Evolutionary conservation across 2,797 vertebrate genomes (phyloP).

Genomic region (Meda fulgida): DNA sequence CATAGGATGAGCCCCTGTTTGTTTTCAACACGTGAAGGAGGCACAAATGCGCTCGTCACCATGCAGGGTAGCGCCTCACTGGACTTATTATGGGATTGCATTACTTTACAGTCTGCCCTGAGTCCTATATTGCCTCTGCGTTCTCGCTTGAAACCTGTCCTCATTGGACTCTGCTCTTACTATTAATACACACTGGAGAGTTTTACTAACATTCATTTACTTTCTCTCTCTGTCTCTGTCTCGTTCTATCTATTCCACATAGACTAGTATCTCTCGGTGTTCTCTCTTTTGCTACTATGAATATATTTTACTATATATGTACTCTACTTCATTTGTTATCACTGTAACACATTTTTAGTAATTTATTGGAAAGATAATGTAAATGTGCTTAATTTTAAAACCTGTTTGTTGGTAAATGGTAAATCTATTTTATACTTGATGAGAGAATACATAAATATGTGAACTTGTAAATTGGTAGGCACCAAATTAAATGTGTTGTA

Average conservation of each 20-base stretch:
- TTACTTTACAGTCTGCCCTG: conserved; percentile 24
- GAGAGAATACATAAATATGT: not conserved
- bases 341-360: conserved; percentile 11
- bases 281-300: not conserved
- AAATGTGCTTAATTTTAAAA: conserved; percentile 3
- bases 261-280: not conserved
- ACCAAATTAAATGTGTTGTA: conserved; percentile 7
- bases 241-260: conserved; percentile 6
- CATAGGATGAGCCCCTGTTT: not conserved
- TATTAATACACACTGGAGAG: conserved; percentile 37
- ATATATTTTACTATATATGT: not conserved
- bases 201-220: conserved; percentile 36
- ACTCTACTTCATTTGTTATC: not conserved
- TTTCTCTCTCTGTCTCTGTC: conserved; percentile 19
- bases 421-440: not conserved
- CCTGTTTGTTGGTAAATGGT: not conserved
- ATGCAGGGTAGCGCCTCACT: not conserved
- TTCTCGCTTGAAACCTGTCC: not conserved
- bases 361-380: not conserved
- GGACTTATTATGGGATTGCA: conserved; percentile 23
- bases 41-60: not conserved
- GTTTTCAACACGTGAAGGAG: not conserved
- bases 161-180: conserved; percentile 14
- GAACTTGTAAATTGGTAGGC: not conserved
- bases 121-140: conserved; percentile 19